These are phyloP conservation scores for Turdus rufiventris DNA, from an alignment of 2,113 vertebrate species.

Conservation along the genomic window DNA sequence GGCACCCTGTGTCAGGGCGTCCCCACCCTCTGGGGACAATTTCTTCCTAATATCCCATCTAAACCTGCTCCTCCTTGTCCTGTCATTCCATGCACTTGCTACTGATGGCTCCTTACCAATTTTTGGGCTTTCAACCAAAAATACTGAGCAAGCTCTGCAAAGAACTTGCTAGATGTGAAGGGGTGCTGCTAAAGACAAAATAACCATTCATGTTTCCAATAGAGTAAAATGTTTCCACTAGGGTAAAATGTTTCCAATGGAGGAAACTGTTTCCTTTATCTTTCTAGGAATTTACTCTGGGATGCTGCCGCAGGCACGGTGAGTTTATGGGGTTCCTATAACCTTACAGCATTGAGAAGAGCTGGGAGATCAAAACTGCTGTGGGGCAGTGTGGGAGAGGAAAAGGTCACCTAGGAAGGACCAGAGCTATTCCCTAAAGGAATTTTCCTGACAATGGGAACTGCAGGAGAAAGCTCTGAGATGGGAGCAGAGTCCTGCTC, in stretches of 20 bases:
- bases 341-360: neutral
- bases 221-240: neutral
- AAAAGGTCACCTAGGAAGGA: neutral
- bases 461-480: neutral
- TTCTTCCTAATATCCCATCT: neutral
- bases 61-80: neutral
- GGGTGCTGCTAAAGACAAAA: too few relatives aligned
- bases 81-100: neutral
- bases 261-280: neutral
- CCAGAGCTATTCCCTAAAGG: neutral
- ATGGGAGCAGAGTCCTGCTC: neutral
- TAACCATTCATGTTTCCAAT: too few relatives aligned
- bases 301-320: neutral
- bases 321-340: neutral
- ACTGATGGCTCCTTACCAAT: neutral
- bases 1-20: neutral
- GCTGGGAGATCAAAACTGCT: too few relatives aligned
- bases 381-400: neutral
- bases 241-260: neutral
- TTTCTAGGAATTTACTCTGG: neutral
- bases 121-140: neutral
- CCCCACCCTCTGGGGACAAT: fast-evolving
- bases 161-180: neutral
- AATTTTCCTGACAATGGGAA: neutral
- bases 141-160: neutral